Conservation (phyloP, 2,113 vertebrate species). For the Capreolus pygargus region DNA sequence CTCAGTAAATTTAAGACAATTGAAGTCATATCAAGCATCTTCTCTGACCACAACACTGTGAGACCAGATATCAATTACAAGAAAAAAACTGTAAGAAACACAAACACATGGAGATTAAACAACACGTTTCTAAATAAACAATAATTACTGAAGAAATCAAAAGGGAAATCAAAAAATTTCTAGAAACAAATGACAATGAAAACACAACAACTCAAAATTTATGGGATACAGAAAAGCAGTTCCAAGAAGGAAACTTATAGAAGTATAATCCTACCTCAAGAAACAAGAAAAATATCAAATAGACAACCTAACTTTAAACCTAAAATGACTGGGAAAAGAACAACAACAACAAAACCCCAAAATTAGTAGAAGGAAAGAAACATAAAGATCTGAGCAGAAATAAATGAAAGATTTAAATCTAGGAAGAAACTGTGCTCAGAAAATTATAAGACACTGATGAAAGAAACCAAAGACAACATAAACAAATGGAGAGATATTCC, state of each 20-base stretch:
- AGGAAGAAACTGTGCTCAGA: neutral
- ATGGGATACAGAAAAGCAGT: neutral
- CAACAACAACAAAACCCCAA: neutral
- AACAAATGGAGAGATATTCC: neutral
- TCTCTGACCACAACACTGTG: neutral
- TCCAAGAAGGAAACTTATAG: neutral
- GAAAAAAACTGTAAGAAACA: neutral
- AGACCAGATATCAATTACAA: neutral
- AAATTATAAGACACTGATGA: neutral
- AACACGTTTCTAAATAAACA: neutral
- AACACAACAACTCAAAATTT: neutral
- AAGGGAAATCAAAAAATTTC: neutral
- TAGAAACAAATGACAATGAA: neutral
- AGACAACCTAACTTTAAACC: neutral
- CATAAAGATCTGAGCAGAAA: neutral
- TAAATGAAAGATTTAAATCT: neutral
- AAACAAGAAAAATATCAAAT: neutral
- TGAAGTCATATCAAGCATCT: neutral
- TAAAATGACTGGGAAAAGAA: neutral
- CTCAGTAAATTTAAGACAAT: neutral
- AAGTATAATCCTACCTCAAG: neutral
- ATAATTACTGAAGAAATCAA: neutral
- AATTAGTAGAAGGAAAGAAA: neutral
- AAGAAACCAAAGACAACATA: neutral
- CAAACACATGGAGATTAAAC: neutral